Evolutionary conservation across 2,797 vertebrate species (phyloP).

Genomic region (Anguilla anguilla): DNA sequence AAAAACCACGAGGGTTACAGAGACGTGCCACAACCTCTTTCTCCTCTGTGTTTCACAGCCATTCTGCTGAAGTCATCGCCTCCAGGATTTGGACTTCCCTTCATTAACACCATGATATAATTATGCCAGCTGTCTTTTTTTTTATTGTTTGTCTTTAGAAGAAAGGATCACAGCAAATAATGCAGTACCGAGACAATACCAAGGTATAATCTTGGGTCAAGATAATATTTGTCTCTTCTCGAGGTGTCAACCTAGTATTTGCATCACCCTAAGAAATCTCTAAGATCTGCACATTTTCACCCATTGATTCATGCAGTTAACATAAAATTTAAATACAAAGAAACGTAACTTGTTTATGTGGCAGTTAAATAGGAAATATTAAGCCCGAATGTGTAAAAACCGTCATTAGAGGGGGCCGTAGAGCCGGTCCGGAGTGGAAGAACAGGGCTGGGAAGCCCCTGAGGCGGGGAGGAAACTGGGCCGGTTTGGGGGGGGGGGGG

Average conservation of each 20-base stretch:
- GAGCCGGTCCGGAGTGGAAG: conserved; percentile 65
- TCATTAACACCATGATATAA: background rate
- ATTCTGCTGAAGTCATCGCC: background rate
- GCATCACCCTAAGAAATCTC: background rate
- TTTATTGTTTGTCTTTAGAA: background rate
- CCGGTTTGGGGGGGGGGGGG: background rate
- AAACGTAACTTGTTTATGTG: too few species aligned
- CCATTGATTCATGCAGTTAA: background rate
- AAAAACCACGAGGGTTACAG: background rate
- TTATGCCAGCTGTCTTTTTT: background rate
- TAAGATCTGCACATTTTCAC: background rate
- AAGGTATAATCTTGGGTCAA: background rate
- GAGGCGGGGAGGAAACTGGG: background rate
- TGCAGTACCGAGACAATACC: background rate
- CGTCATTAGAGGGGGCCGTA: background rate
- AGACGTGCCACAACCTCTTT: background rate
- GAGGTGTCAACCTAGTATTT: background rate
- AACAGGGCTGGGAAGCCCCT: conserved; percentile 53
- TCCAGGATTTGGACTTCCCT: background rate
- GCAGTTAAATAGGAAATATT: background rate
- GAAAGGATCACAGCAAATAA: background rate
- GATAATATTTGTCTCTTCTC: background rate
- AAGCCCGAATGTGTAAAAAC: background rate
- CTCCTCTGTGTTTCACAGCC: background rate
- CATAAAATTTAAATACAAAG: too few species aligned